Conservation (phyloP, 2,888 invertebrate species). For the Sphaeridia pumilis region DNA sequence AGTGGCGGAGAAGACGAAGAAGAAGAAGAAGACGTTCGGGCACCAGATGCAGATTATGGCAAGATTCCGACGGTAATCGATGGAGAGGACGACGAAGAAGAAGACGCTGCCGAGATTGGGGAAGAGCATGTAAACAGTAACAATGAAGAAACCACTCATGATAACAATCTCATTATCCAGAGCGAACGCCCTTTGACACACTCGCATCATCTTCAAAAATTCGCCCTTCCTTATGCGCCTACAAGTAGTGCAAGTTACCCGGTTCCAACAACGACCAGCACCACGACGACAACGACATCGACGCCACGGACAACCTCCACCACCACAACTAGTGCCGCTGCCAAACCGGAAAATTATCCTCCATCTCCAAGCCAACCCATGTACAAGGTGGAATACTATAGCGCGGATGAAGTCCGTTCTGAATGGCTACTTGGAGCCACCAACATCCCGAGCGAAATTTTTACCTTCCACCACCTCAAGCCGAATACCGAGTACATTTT, state of each 20-base stretch:
- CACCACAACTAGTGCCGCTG: constrained; percentile 4
- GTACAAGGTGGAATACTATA: constrained; percentile 63
- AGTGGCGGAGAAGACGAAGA: constrained; percentile 19
- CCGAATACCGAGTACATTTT: constrained; percentile 76
- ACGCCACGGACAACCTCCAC: constrained; percentile 3
- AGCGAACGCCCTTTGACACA: constrained; percentile 8
- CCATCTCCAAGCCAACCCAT: constrained; percentile 16
- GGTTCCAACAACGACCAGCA: constrained; percentile 3
- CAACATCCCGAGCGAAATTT: constrained; percentile 29
- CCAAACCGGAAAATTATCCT: background rate
- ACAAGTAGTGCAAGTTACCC: background rate
- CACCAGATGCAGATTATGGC: background rate
- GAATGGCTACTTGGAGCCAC: constrained; percentile 36
- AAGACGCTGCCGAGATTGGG: background rate
- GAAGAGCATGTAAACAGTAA: background rate
- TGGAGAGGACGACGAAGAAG: background rate
- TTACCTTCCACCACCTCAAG: constrained; percentile 40
- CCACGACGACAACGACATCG: constrained; percentile 16
- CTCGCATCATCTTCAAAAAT: background rate
- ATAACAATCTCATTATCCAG: constrained; percentile 21
- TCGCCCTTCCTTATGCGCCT: background rate
- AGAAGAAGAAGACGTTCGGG: background rate
- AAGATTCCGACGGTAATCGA: background rate
- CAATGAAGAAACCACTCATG: constrained; percentile 15
- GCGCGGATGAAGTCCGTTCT: constrained; percentile 41